Evolutionary conservation across 2,797 vertebrate species (phyloP).

Genomic region (Danio albolineatus): DNA sequence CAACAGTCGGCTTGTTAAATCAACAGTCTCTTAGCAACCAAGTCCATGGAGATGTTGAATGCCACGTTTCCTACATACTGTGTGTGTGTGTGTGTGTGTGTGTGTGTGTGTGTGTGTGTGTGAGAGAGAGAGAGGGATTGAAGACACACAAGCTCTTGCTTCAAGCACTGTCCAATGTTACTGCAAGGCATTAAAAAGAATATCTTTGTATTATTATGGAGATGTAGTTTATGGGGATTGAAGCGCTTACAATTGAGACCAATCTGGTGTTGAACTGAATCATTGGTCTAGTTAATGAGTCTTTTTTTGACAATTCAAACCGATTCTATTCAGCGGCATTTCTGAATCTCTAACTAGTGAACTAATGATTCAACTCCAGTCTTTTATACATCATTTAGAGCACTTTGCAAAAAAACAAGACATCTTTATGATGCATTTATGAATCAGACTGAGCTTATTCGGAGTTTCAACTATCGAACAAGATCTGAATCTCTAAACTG

Average conservation of each 20-base stretch:
- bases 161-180: too few species aligned
- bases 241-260: not conserved
- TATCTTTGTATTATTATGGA: not conserved
- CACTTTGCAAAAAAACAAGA: too few species aligned
- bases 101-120: too few species aligned
- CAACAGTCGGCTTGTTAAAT: constrained; percentile 71
- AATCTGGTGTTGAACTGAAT: too few species aligned
- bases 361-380: too few species aligned
- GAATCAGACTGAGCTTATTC: not conserved
- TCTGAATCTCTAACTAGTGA: too few species aligned
- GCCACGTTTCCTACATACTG: constrained; percentile 43
- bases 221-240: not conserved
- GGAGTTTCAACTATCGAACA: not conserved
- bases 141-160: too few species aligned
- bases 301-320: too few species aligned
- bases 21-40: constrained; percentile 79
- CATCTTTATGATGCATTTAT: not conserved
- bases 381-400: too few species aligned
- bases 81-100: not conserved
- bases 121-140: too few species aligned
- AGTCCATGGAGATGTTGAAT: constrained; percentile 63
- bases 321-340: too few species aligned
- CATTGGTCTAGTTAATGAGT: too few species aligned
- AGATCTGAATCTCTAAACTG: not conserved
- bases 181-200: not conserved